Conservation (phyloP, 2,797 vertebrate genomes). For the Ciconia nigra region DNA sequence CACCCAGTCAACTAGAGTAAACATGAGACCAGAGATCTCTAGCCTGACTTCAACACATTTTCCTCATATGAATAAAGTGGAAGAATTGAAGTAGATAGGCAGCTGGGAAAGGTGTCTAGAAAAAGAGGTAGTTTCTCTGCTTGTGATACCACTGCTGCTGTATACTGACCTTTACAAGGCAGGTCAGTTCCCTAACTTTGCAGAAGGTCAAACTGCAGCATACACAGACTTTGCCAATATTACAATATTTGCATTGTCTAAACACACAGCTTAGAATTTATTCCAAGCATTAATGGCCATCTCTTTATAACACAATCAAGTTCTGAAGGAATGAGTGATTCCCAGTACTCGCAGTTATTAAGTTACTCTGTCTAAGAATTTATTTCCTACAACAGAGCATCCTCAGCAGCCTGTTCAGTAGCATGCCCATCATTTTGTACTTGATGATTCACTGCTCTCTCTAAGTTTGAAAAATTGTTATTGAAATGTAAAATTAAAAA, state of each 20-base stretch:
- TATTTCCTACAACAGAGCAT: neutral
- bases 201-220: neutral
- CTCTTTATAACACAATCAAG: neutral
- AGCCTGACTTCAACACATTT: neutral
- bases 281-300: neutral
- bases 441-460: neutral
- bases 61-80: neutral
- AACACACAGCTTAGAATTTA: neutral
- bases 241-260: neutral
- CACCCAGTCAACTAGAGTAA: neutral
- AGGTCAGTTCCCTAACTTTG: neutral
- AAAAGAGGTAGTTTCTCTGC: neutral
- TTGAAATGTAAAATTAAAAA: neutral
- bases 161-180: neutral
- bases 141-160: accelerated
- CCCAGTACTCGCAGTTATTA: neutral
- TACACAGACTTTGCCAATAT: neutral
- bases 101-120: neutral
- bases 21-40: neutral
- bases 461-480: neutral
- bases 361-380: neutral
- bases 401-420: neutral
- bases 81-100: neutral
- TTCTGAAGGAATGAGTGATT: neutral
- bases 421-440: neutral